Conservation (phyloP, 1,140 invertebrate genomes). For the Rhizoglyphus robini region DNA sequence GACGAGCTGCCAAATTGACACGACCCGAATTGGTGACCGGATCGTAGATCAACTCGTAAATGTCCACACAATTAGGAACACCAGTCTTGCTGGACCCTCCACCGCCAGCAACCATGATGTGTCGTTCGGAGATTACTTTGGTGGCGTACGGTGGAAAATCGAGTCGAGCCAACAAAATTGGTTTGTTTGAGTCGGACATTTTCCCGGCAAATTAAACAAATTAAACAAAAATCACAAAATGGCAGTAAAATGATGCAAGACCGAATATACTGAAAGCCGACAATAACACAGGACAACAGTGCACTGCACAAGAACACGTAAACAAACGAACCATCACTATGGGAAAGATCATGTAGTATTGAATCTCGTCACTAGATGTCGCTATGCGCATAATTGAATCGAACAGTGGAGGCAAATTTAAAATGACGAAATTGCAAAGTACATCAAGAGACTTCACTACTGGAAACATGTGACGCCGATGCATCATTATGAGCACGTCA, state of each 20-base stretch:
- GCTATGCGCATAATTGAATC: no score
- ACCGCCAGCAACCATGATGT: constrained; percentile 85
- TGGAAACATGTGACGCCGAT: no score
- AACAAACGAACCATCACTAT: not conserved
- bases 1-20: not conserved
- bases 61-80: constrained; percentile 60
- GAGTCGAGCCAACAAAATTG: constrained; percentile 36
- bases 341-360: not conserved
- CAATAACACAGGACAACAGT: not conserved
- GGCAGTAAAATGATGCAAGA: not conserved
- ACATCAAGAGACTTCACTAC: no score
- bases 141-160: constrained; percentile 86
- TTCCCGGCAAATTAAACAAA: not conserved
- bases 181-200: not conserved
- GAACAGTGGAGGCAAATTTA: no score
- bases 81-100: constrained; percentile 89
- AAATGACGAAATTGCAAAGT: no score
- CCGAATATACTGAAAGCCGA: not conserved
- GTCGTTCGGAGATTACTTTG: constrained; percentile 72
- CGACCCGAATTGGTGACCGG: not conserved
- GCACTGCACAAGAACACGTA: not conserved
- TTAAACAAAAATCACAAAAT: not conserved
- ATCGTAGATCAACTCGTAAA: constrained; percentile 22
- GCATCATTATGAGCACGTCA: no score
- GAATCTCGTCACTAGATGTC: not conserved